Base-by-base conservation (phyloP, 2,888 invertebrate species). In the Acanthopleura granulata region DNA sequence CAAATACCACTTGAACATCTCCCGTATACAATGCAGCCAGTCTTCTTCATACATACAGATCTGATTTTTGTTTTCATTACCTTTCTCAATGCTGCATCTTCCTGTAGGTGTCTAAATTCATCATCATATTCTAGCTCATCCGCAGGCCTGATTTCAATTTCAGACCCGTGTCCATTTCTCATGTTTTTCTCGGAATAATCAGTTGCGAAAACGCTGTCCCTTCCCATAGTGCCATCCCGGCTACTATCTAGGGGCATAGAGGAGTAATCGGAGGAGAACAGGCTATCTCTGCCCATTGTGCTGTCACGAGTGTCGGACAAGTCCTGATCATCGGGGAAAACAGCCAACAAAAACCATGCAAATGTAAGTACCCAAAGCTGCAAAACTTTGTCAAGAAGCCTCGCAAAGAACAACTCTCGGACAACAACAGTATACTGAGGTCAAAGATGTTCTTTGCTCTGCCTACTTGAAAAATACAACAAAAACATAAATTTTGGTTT, bases 51-150 rank as follows among this genome's bases (percentile, higher is more conserved):
- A 40, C 40, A 40, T 40, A 40, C 40, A 40, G 40, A 40, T 40
- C n/a, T n/a, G n/a, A n/a, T n/a, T n/a, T n/a, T n/a, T n/a, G 40
- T 6, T 40, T 40, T 49, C 0, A 74, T 84, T 87, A 87, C 87
- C 87, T 87, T 86, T 78, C 85, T 85, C 72, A 84, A 74, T 9
- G 78, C 78, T 70, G 83, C 80, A 75, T 87, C 87, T 73, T 80
- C 79, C 29, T 77, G 74, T 73, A 80, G 80, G 80, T 78, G 84
- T 76, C 81, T 82, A 80, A 83, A 81, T 72, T 84, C 83, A 79
- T 86, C 87, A 77, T 85, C 85, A 77, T 82, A 84, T 76, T 85
- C 84, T 40, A 86, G 80, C 49, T 86, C 86, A 75, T 72, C 72
- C 3, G 57, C 51, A 6, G 29, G 51, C 18, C 71, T 18, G 18